phyloP scores from a whole-genome alignment of 2,888 invertebrate species.

The Caenorhabditis zanzibari region DNA sequence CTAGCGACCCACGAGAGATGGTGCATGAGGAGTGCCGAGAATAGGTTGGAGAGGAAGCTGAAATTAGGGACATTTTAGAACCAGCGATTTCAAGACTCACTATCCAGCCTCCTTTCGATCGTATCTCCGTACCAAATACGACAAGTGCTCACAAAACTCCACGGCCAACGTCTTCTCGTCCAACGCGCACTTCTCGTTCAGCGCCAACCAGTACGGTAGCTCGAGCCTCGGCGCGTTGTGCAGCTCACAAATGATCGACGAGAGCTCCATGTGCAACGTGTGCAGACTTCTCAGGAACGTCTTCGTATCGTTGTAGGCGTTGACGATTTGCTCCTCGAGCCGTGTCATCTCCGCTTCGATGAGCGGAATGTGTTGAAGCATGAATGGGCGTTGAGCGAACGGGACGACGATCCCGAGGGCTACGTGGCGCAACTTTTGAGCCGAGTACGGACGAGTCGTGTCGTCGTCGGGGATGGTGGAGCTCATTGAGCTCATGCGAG shows the following conservation, averaged over 20 bases:
- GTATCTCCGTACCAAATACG: conserved; percentile 68
- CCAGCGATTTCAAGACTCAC: conserved; percentile 65
- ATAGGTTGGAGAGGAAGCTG: conserved; percentile 80
- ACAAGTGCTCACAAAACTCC: conserved; percentile 76
- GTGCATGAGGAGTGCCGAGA: conserved; percentile 81
- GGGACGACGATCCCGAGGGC: conserved; percentile 67
- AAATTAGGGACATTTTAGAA: conserved; percentile 17
- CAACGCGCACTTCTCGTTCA: conserved; percentile 64
- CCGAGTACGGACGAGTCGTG: background rate
- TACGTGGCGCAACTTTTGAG: conserved; percentile 47
- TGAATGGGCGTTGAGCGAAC: conserved; percentile 40
- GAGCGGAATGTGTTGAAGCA: conserved; percentile 79
- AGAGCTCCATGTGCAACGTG: conserved; percentile 24
- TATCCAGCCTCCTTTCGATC: conserved; percentile 79
- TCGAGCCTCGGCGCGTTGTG: conserved; percentile 77
- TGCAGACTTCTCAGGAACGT: conserved; percentile 69
- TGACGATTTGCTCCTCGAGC: conserved; percentile 72
- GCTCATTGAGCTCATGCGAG: conserved; percentile 68
- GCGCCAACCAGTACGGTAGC: conserved; percentile 78
- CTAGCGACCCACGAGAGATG: conserved; percentile 82
- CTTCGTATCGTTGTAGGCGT: conserved; percentile 62
- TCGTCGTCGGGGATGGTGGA: conserved; percentile 67
- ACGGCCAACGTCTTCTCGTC: conserved; percentile 66
- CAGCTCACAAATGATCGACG: conserved; percentile 73
- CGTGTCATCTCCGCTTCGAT: conserved; percentile 77